Evolutionary conservation across 2,888 invertebrate genomes (phyloP).

Genomic region (Heteropelma amictum): DNA sequence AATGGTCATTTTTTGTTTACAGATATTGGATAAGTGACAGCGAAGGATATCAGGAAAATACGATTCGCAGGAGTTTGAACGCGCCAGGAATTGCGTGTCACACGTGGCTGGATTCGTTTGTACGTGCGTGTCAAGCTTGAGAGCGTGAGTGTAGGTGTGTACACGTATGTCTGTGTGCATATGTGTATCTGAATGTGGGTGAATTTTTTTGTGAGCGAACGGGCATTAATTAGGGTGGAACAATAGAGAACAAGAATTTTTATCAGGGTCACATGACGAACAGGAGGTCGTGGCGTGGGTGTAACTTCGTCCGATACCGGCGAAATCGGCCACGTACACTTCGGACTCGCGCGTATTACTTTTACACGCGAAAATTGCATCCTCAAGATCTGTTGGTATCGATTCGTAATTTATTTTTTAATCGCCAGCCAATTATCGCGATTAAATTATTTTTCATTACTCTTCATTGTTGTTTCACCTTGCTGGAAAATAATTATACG

Average conservation of each 20-base stretch:
- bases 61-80: conserved; percentile 59
- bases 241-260: conserved; percentile 77
- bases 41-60: conserved; percentile 70
- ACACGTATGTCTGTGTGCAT: neutral
- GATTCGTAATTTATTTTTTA: too few species aligned
- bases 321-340: conserved; percentile 30
- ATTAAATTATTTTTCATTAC: too few species aligned
- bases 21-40: conserved; percentile 78
- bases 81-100: conserved; percentile 6
- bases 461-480: too few species aligned
- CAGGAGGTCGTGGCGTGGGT: conserved; percentile 75
- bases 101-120: neutral
- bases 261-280: conserved; percentile 70
- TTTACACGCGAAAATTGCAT: neutral
- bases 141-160: neutral
- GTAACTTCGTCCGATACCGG: conserved; percentile 60
- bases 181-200: neutral
- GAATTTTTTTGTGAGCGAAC: neutral
- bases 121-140: neutral
- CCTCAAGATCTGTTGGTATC: neutral
- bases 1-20: conserved; percentile 76
- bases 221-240: conserved; percentile 76
- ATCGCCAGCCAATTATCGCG: too few species aligned
- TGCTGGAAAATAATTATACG: too few species aligned
- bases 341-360: neutral